Conservation (phyloP, 2,113 vertebrate species). For the Recurvirostra avosetta region DNA sequence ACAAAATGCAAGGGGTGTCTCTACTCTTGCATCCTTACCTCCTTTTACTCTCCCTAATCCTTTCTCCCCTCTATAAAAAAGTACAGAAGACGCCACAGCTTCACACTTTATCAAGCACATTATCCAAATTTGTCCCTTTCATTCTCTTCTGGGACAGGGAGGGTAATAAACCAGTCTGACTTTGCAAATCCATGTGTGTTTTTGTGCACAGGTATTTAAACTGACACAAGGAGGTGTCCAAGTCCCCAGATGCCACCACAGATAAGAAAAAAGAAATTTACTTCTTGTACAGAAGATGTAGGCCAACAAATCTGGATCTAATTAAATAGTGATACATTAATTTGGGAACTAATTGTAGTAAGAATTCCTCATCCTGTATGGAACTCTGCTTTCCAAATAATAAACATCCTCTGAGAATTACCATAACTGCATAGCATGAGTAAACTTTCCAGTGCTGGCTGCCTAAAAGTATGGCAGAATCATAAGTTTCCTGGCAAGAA, state of each 20-base stretch:
- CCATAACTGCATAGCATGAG: not conserved
- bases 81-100: not conserved
- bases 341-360: not conserved
- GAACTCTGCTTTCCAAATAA: constrained; percentile 3
- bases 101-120: not conserved
- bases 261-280: not conserved
- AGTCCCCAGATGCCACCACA: not conserved
- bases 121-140: not conserved
- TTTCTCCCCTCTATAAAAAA: not conserved
- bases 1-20: not conserved
- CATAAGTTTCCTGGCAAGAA: constrained; percentile 32
- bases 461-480: constrained; percentile 20
- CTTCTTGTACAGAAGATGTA: not conserved
- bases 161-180: not conserved
- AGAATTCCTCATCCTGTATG: not conserved
- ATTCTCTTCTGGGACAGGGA: not conserved
- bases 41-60: not conserved
- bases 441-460: constrained; percentile 44
- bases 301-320: not conserved
- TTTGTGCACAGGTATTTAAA: not conserved
- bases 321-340: not conserved
- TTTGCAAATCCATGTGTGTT: not conserved
- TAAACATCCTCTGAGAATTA: constrained; percentile 25
- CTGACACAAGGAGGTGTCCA: not conserved
- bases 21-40: not conserved